Evolutionary conservation across 1,140 invertebrate genomes (phyloP).

Genomic region (Cotesia vestalis): DNA sequence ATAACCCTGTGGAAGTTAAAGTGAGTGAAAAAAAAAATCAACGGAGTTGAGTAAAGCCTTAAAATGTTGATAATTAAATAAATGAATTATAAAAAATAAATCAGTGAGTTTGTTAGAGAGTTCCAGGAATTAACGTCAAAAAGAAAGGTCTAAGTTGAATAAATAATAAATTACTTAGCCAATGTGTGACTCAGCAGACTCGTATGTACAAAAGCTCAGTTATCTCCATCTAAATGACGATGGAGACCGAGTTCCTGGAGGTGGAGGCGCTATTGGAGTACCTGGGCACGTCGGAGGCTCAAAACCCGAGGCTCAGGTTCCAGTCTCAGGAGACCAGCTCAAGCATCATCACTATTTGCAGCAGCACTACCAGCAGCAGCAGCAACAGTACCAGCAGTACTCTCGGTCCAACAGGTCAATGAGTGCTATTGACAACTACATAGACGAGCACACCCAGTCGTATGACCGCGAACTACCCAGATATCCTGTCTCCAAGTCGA

Average conservation of each 20-base stretch:
- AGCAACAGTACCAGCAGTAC: conserved; percentile 42
- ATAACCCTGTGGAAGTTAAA: background rate
- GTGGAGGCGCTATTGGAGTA: conserved; percentile 3
- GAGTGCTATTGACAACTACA: conserved; percentile 68
- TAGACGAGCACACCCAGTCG: conserved; percentile 66
- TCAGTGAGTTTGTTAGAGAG: background rate
- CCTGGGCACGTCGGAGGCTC: conserved; percentile 42
- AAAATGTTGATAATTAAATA: no score
- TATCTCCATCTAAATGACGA: conserved; percentile 62
- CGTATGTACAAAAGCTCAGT: conserved; percentile 62
- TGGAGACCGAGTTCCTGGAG: conserved; percentile 32
- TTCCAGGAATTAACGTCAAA: background rate
- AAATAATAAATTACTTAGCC: conserved; percentile 37
- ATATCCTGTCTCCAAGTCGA: conserved; percentile 79
- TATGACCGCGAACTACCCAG: conserved; percentile 71
- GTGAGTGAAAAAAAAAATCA: no score
- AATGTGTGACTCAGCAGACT: conserved; percentile 64
- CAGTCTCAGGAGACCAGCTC: conserved; percentile 47
- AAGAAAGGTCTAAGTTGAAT: conserved; percentile 24
- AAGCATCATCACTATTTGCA: conserved; percentile 38
- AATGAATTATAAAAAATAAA: no score
- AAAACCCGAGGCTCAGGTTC: conserved; percentile 60
- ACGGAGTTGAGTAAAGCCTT: no score
- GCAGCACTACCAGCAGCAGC: conserved; percentile 41
- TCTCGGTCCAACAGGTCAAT: conserved; percentile 51